Evolutionary conservation across 1,140 invertebrate genomes (phyloP), one percentile per base, ranked within the genome.

Genomic region (Lucilia sericata): DNA sequence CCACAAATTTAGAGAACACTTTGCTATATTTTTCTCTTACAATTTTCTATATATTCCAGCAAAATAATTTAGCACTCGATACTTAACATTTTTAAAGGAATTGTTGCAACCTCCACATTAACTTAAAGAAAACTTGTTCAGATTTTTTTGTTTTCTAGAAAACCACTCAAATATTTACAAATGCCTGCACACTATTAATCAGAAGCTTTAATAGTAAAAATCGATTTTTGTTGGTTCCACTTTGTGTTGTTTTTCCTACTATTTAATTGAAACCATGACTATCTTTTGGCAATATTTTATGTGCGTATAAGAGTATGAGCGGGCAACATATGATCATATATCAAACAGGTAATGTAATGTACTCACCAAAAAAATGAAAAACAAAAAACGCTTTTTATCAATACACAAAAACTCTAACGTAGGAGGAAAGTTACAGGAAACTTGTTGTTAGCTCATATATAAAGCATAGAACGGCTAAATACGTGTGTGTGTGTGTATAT

Each of bases 181-280:
- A 21, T 70, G 65, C 19, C 9, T 21, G 19, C 7, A 70, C 9
- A 21, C 65, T 70, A 70, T 70, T 70, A 70, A 70, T 70, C 65
- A 70, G 65, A 70, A 70, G 65, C 65, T 70, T 70, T 70, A 70
- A 70, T 25, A 21, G 3, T 70, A 19, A 70, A 19, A 70, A 70
- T 70, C 65, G 65, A 70, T 70, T 70, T 70, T 70, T 55, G 42
- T 55, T 70, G 65, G 65, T 70, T 70, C 2, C 55, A 60, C 14
- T 60, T 60, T 14, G 55, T 17, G 55, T n/a, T 17, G 55, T 60
- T 60, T 17, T 30, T 30, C 25, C 25, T 30, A 1, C 3, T 3
- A 17, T 60, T 60, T 60, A 30, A 30, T 60, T 7, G 55, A 14
- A 70, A 25, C 19, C 65, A 70, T 70, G n/a, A 12, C 65, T 70